These are phyloP conservation scores for Dryomyza anilis DNA, from an alignment of 2,888 invertebrate genomes.

Conservation along the genomic window DNA sequence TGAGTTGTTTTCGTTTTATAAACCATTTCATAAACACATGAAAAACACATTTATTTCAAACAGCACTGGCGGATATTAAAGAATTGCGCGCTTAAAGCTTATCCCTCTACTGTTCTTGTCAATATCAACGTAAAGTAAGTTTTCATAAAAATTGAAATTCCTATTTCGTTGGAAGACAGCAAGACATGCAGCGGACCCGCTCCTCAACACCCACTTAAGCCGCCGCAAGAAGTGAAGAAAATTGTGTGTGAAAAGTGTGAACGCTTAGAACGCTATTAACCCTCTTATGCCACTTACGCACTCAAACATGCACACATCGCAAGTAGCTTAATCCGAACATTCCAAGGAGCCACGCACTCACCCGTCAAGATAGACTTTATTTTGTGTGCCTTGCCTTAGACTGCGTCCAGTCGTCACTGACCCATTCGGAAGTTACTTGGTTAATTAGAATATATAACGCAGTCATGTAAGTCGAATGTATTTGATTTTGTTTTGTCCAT, in stretches of 20 bases:
- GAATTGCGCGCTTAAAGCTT: no score
- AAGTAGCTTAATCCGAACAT: conserved; percentile 18
- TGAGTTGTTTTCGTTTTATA: no score
- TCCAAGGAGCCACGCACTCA: conserved; percentile 12
- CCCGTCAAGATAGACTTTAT: background rate
- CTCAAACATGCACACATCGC: background rate
- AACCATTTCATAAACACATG: no score
- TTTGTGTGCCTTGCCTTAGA: background rate
- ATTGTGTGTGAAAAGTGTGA: conserved; percentile 5
- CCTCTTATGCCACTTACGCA: conserved; percentile 21
- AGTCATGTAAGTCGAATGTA: no score
- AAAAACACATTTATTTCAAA: no score
- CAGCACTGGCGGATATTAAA: no score
- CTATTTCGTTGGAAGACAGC: conserved; percentile 10
- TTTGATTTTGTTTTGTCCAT: no score
- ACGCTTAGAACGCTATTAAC: conserved; percentile 30
- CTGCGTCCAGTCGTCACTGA: no score
- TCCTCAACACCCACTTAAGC: background rate
- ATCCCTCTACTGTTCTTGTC: no score
- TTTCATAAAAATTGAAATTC: conserved; percentile 13
- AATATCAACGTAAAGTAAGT: conserved; percentile 3
- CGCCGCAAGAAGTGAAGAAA: background rate
- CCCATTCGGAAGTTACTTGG: no score
- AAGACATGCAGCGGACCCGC: background rate
- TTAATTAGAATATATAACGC: no score